These are phyloP conservation scores for Lapara coniferarum DNA, from an alignment of 2,888 invertebrate species.

Conservation along the genomic window DNA sequence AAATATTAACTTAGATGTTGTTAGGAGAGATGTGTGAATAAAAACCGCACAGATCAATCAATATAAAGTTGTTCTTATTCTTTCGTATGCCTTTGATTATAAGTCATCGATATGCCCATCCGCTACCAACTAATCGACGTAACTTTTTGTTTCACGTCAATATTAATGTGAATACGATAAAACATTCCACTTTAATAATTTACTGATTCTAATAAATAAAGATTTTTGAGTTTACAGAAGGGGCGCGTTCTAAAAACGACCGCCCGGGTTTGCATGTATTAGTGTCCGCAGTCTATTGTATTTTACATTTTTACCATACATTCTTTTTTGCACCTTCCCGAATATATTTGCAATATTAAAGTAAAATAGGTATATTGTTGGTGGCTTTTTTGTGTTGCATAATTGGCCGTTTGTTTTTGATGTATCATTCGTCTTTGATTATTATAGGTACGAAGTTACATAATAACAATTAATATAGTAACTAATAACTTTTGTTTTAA, in stretches of 20 bases:
- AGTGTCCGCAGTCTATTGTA: conserved; percentile 76
- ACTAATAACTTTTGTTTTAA: too few relatives aligned
- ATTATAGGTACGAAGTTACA: background rate
- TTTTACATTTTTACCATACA: conserved; percentile 66
- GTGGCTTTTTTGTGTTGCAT: conserved; percentile 36
- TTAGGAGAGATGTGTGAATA: background rate
- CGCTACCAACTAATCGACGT: conserved; percentile 25
- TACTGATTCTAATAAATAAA: conserved; percentile 82
- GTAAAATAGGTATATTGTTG: conserved; percentile 38
- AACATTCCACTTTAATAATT: conserved; percentile 74
- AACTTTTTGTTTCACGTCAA: conserved; percentile 58
- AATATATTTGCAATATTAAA: conserved; percentile 75
- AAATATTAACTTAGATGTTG: background rate
- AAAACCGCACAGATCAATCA: background rate
- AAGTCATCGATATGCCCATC: conserved; percentile 22
- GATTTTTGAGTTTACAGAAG: conserved; percentile 73
- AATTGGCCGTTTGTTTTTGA: conserved; percentile 30
- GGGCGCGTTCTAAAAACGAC: conserved; percentile 73
- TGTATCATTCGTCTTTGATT: background rate
- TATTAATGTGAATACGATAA: conserved; percentile 68
- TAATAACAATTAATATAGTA: too few relatives aligned
- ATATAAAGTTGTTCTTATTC: background rate
- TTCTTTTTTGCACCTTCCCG: conserved; percentile 78
- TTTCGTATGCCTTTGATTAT: background rate
- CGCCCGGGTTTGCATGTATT: conserved; percentile 76